phyloP scores from a whole-genome alignment of 2,888 invertebrate genomes.

The Xanthorhoe spadicearia region DNA sequence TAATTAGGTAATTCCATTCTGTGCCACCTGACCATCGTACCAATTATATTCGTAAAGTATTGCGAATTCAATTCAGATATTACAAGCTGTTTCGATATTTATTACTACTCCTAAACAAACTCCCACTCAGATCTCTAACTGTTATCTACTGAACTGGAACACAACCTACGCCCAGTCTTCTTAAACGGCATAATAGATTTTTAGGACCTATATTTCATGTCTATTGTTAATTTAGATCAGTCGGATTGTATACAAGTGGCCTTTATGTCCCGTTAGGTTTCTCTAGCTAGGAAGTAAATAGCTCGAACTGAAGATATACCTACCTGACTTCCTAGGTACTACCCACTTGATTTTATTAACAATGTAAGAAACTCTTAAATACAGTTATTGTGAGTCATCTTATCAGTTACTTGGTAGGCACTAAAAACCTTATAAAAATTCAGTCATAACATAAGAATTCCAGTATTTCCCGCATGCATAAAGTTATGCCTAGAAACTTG shows the following conservation, averaged over 20 bases:
- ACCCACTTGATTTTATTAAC: background rate
- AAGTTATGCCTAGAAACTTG: too few species aligned
- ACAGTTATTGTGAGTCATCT: background rate
- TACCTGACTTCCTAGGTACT: slow-evolving; percentile 1
- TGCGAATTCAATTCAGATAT: background rate
- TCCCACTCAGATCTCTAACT: background rate
- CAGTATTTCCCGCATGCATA: too few species aligned
- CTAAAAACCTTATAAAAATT: too few species aligned
- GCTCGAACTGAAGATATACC: background rate
- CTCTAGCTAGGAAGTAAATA: slow-evolving; percentile 3
- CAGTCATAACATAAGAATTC: too few species aligned
- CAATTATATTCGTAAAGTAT: background rate
- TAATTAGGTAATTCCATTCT: too few species aligned
- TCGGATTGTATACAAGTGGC: background rate
- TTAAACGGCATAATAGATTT: background rate
- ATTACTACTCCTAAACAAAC: background rate
- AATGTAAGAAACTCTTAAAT: background rate
- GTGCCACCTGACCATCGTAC: too few species aligned
- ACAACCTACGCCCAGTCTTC: background rate
- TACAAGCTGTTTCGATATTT: background rate
- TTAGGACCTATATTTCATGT: background rate
- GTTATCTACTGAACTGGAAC: background rate
- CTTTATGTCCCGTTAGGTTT: background rate
- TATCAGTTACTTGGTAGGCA: too few species aligned
- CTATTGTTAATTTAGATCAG: background rate